Evolutionary conservation across 2,113 vertebrate species (phyloP).

Genomic region (Peromyscus maniculatus): DNA sequence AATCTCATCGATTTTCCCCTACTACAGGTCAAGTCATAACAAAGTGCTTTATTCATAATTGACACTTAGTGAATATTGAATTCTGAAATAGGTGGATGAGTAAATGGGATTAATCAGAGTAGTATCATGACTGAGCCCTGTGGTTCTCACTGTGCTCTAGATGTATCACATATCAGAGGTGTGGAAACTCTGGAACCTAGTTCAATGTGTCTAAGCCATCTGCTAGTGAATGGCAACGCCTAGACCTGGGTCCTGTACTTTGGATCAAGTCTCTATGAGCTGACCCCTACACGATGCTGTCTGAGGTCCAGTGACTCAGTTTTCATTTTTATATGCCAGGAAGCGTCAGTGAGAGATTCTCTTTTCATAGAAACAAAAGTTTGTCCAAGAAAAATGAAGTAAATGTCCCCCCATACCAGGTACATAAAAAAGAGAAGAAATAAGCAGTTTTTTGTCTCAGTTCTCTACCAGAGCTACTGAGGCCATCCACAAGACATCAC

Average conservation of each 20-base stretch:
- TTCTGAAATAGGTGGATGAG: background rate
- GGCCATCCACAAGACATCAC: background rate
- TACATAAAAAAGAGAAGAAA: background rate
- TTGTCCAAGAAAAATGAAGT: background rate
- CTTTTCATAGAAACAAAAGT: background rate
- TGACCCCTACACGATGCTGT: rapidly evolving
- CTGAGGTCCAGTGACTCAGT: rapidly evolving
- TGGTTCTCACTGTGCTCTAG: background rate
- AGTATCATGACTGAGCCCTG: background rate
- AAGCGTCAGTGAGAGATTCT: background rate
- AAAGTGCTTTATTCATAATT: background rate
- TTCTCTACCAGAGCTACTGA: background rate
- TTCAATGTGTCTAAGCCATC: background rate
- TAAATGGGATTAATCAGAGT: background rate
- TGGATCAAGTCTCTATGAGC: background rate
- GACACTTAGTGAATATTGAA: background rate
- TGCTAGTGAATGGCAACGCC: background rate
- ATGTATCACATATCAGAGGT: background rate
- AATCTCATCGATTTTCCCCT: background rate
- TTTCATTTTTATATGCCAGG: background rate
- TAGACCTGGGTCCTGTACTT: background rate
- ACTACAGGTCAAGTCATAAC: background rate
- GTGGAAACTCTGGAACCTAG: background rate
- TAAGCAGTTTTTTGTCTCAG: background rate
- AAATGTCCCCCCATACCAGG: background rate